Base-by-base conservation (phyloP, 2,888 invertebrate species). In the Autographa gamma region DNA sequence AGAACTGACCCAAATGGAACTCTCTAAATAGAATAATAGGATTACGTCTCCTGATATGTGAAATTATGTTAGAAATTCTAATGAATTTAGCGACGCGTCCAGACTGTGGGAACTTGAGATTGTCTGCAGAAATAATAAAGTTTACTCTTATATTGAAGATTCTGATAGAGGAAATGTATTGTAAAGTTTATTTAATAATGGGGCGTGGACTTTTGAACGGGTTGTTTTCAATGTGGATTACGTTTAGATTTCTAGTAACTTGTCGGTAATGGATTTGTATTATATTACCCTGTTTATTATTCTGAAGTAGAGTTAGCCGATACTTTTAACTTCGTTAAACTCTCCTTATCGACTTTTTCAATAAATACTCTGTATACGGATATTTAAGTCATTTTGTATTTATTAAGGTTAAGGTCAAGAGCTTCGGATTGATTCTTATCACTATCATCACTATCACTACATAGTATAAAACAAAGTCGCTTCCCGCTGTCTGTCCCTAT, bases 21-120 rank as follows among this genome's bases (percentile, higher is more conserved):
- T 19, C 43, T 8, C 41, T 64, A 60, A 66, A 34, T 66, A 32
- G 9, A 25, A 4, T 77, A 78, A 66, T 69, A 66, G 59, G 69
- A 76, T 76, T 75, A 67, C 4, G 38, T 48, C 34, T 63, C 18
- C 38, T 16, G 72, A 64, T 58, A 13, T 62, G 48, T 48, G 59
- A 62, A 60, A 60, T 70, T 79, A 63, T 54, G 38, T 69, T 54
- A 31, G 19, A 19, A 56, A 59, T 54, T 7, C 25, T 41, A 61
- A 78, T 62, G 54, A 62, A 59, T 62, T 56, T 31, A 70, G 59
- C 32, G 16, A 59, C 25, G 52, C 31, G 11, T 59, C 59, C 56
- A n/a, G 14, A 59, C 13, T 43, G 19, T 1, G 56, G 56, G n/a
- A 52, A 73, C 14, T 34, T 41, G 34, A 18, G 48, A 32, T 58